Evolutionary conservation across 2,888 invertebrate species (phyloP).

Genomic region (Archaeoteleia sp.): DNA sequence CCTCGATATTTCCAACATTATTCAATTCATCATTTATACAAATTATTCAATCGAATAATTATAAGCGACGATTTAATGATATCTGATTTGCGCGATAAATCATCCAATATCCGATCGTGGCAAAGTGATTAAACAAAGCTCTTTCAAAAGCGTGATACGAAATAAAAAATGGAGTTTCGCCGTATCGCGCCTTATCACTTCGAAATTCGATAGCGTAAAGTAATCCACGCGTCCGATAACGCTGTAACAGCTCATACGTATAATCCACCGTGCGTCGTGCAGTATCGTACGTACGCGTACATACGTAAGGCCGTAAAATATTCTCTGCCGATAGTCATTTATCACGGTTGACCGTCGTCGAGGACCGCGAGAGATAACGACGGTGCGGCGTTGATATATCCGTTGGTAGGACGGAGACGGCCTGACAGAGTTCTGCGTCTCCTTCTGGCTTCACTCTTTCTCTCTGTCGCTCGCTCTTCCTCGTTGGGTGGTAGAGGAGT

Average conservation of each 20-base stretch:
- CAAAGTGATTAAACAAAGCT: no score
- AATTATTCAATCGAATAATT: no score
- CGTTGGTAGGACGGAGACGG: slow-evolving; percentile 53
- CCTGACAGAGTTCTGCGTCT: slow-evolving; percentile 52
- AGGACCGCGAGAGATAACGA: slow-evolving; percentile 54
- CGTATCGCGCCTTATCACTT: slow-evolving; percentile 18
- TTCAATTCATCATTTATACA: no score
- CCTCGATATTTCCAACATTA: no score
- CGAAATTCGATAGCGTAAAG: no score
- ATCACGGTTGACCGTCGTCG: slow-evolving; percentile 68
- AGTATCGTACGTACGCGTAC: slow-evolving; percentile 39
- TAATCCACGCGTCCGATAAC: slow-evolving; percentile 64
- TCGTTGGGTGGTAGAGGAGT: slow-evolving; percentile 69
- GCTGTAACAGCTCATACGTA: slow-evolving; percentile 59
- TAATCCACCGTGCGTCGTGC: slow-evolving; percentile 52
- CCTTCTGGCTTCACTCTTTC: slow-evolving; percentile 7
- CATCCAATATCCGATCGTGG: no score
- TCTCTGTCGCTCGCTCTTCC: slow-evolving; percentile 54
- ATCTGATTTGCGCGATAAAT: no score
- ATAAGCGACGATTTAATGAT: no score
- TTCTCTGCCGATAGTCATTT: slow-evolving; percentile 67
- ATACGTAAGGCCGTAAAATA: slow-evolving; percentile 48
- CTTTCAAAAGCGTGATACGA: no score
- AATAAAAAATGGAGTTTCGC: slow-evolving; percentile 3
- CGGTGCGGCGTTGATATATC: slow-evolving; percentile 47